These are phyloP conservation scores for Metacarcinus magister DNA, from an alignment of 2,888 invertebrate species.

Conservation along the genomic window DNA sequence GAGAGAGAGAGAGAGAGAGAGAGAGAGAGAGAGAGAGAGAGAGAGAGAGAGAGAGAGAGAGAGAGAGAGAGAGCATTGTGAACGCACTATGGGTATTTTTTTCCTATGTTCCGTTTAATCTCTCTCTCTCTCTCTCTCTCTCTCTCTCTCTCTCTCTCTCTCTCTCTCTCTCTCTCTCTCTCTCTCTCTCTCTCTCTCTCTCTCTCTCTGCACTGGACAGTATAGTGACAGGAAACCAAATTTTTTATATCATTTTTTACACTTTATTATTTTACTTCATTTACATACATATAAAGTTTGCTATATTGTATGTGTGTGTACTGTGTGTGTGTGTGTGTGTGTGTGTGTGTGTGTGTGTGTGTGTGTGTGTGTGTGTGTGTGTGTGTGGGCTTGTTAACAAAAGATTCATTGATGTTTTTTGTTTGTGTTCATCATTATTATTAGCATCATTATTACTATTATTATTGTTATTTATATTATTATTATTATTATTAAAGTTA, in stretches of 20 bases:
- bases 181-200: conserved; percentile 26
- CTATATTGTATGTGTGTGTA: neutral
- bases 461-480: too few relatives aligned
- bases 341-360: neutral
- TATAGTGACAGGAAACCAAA: neutral
- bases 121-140: too few relatives aligned
- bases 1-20: neutral
- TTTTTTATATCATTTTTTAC: neutral
- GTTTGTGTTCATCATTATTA: too few relatives aligned
- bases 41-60: conserved; percentile 1
- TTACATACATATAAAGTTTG: neutral
- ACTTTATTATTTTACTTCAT: neutral
- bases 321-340: neutral
- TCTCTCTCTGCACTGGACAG: neutral
- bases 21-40: too few relatives aligned
- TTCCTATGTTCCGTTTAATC: too few relatives aligned
- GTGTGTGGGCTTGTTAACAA: neutral
- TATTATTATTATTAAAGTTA: too few relatives aligned
- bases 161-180: conserved; percentile 26
- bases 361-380: neutral
- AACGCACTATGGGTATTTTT: neutral
- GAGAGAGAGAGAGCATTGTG: neutral
- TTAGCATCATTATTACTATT: too few relatives aligned
- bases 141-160: neutral
- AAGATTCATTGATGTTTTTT: too few relatives aligned